phyloP scores from a whole-genome alignment of 2,113 vertebrate species.

The Strix uralensis region DNA sequence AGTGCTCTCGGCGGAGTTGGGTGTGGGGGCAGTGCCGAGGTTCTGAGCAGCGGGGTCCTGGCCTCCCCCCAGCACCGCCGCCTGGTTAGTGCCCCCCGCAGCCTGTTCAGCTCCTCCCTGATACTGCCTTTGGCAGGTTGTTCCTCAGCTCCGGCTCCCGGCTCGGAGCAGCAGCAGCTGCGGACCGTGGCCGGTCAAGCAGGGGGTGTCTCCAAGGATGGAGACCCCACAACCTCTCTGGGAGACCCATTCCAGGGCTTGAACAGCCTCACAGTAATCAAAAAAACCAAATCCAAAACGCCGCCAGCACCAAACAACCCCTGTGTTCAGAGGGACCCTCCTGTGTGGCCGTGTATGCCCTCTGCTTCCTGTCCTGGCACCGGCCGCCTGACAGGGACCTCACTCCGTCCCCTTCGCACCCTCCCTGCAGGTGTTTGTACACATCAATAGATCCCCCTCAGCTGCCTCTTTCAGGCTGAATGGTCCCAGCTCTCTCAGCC shows the following conservation, averaged over 20 bases:
- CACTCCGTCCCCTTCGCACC: background rate
- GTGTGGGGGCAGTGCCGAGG: background rate
- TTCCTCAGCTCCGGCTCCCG: background rate
- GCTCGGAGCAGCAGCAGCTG: background rate
- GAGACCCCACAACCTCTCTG: background rate
- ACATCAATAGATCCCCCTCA: background rate
- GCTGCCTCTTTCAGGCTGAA: background rate
- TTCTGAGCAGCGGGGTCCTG: background rate
- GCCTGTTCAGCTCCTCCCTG: background rate
- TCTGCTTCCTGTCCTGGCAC: background rate
- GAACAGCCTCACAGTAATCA: background rate
- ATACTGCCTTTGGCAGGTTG: too few relatives aligned
- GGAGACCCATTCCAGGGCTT: background rate
- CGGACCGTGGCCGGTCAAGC: fast-evolving
- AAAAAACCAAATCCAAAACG: background rate
- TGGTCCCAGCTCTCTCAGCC: background rate
- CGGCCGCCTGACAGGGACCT: background rate
- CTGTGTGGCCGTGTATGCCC: background rate
- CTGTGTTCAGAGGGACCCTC: background rate
- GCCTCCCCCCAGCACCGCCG: background rate
- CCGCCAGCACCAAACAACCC: fast-evolving
- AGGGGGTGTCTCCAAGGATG: background rate
- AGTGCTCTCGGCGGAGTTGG: fast-evolving
- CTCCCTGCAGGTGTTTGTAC: background rate
- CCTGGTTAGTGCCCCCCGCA: fast-evolving